Evolutionary conservation across 2,888 invertebrate species (phyloP).

Genomic region (Erannis defoliaria): DNA sequence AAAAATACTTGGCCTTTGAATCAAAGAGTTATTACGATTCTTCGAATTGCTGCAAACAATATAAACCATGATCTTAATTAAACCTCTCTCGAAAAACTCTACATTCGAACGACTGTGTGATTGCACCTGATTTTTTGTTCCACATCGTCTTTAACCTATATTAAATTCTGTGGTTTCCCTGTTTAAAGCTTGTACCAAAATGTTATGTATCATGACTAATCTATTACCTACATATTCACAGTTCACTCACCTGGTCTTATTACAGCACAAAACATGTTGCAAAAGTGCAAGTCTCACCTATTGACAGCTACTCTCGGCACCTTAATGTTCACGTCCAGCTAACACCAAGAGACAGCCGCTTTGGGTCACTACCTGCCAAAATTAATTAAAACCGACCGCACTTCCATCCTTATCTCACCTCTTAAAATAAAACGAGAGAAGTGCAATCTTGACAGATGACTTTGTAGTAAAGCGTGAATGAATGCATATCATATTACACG

Average conservation of each 20-base stretch:
- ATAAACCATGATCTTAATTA: too few relatives aligned
- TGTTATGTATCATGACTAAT: too few relatives aligned
- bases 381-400: slow-evolving; percentile 43
- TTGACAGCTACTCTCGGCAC: slow-evolving; percentile 52
- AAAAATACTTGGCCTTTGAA: too few relatives aligned
- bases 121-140: too few relatives aligned
- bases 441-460: slow-evolving; percentile 25
- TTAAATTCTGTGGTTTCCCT: too few relatives aligned
- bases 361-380: slow-evolving; percentile 46
- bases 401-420: slow-evolving; percentile 33
- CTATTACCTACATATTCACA: slow-evolving; percentile 6
- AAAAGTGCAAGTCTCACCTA: slow-evolving; percentile 45
- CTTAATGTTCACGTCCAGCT: slow-evolving; percentile 59
- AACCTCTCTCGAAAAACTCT: too few relatives aligned
- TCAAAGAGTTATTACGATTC: too few relatives aligned
- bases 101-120: too few relatives aligned
- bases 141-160: too few relatives aligned
- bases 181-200: too few relatives aligned
- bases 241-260: slow-evolving; percentile 27
- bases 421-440: slow-evolving; percentile 35
- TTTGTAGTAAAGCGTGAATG: slow-evolving; percentile 32
- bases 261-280: slow-evolving; percentile 35
- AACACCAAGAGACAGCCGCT: slow-evolving; percentile 62
- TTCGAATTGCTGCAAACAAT: too few relatives aligned
- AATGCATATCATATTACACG: slow-evolving; percentile 57